These are phyloP conservation scores for Teleogryllus oceanicus DNA, from an alignment of 2,888 invertebrate genomes.

Conservation along the genomic window DNA sequence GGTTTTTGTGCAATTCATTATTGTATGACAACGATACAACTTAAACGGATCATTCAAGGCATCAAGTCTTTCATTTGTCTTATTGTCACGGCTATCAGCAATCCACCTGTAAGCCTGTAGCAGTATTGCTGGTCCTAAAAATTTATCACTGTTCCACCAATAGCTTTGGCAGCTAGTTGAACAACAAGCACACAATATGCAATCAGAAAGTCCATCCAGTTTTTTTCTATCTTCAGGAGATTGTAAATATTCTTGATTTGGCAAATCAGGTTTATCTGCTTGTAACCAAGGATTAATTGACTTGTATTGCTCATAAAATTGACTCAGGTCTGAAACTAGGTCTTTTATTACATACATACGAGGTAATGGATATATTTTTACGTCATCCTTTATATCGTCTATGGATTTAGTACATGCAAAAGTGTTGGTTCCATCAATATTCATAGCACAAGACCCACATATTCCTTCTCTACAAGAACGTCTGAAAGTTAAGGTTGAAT, in stretches of 20 bases:
- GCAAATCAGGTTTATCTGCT: not conserved
- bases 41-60: not conserved
- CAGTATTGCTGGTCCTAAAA: no score
- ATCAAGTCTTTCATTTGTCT: not conserved
- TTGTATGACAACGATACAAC: conserved; percentile 18
- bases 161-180: no score
- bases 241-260: not conserved
- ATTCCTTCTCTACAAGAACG: conserved; percentile 26
- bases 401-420: not conserved
- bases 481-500: conserved; percentile 23
- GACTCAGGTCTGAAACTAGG: not conserved
- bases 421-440: conserved; percentile 21
- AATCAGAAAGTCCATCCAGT: conserved; percentile 11
- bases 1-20: conserved; percentile 11
- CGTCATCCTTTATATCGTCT: not conserved
- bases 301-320: conserved; percentile 20
- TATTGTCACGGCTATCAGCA: not conserved
- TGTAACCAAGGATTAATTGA: not conserved
- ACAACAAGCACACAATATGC: no score
- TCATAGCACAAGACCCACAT: conserved; percentile 22
- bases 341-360: conserved; percentile 19
- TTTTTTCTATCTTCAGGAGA: not conserved
- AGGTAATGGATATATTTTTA: conserved; percentile 3
- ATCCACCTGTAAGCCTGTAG: conserved; percentile 5
- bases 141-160: no score